Evolutionary conservation across 2,797 vertebrate species (phyloP).

Genomic region (Morus bassanus): DNA sequence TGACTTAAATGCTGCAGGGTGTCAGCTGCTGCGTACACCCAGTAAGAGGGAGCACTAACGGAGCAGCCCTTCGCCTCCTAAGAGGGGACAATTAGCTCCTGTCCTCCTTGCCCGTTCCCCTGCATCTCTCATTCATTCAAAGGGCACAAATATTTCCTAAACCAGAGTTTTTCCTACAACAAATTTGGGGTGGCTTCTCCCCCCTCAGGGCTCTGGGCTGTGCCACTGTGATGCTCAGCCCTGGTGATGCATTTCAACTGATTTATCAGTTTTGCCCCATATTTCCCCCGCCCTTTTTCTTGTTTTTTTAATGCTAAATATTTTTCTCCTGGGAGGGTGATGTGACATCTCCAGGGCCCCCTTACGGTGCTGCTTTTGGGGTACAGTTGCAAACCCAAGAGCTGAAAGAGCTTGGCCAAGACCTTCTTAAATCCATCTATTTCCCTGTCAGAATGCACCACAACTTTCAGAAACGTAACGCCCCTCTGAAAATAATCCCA

Average conservation of each 20-base stretch:
- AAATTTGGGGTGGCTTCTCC: background rate
- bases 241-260: background rate
- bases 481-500: background rate
- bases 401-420: background rate
- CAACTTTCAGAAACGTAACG: background rate
- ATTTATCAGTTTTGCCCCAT: rapidly evolving
- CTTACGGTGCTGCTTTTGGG: background rate
- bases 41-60: background rate
- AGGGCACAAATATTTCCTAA: background rate
- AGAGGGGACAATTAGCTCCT: background rate
- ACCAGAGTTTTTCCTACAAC: background rate
- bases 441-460: background rate
- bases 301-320: background rate
- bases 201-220: background rate
- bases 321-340: background rate
- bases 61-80: background rate
- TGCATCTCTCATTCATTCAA: background rate
- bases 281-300: background rate
- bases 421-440: background rate
- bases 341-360: background rate
- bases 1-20: background rate
- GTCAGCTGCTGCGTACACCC: background rate
- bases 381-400: background rate
- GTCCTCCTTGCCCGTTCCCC: background rate
- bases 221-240: rapidly evolving